Conservation (phyloP, 2,113 vertebrate species). For the Cercopithecus mona region DNA sequence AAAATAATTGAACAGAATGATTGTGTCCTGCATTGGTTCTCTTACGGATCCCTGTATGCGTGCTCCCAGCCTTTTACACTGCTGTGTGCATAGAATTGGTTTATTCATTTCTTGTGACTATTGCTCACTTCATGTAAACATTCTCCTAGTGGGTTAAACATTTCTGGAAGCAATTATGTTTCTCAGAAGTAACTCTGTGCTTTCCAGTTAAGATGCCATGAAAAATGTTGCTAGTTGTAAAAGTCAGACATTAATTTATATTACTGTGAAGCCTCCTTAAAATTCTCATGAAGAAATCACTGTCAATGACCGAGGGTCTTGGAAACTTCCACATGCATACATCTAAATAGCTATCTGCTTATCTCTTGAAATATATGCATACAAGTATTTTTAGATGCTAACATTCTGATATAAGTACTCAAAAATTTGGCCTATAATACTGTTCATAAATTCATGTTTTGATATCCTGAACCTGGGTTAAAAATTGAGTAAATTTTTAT, state of each 20-base stretch:
- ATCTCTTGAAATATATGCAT: background rate
- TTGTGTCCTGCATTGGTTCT: background rate
- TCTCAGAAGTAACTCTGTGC: constrained; percentile 73
- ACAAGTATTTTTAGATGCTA: background rate
- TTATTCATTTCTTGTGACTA: constrained; percentile 54
- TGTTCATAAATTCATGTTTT: background rate
- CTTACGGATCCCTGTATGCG: background rate
- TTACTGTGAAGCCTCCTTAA: background rate
- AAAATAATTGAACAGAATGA: background rate
- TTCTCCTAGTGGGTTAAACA: constrained; percentile 65
- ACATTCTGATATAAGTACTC: background rate
- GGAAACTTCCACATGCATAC: background rate
- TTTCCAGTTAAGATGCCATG: constrained; percentile 63
- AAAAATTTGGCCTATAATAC: background rate
- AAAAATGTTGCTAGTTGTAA: constrained; percentile 59
- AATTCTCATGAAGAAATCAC: constrained; percentile 40
- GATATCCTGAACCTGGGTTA: background rate
- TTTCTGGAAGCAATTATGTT: constrained; percentile 77
- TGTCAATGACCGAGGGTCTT: background rate
- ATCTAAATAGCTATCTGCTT: background rate
- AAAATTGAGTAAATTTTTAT: constrained; percentile 18
- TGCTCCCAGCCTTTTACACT: background rate
- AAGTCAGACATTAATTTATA: constrained; percentile 54
- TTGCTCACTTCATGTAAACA: constrained; percentile 69
- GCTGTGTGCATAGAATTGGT: constrained; percentile 17